phyloP scores from a whole-genome alignment of 2,797 vertebrate genomes.

The Mus caroli region DNA sequence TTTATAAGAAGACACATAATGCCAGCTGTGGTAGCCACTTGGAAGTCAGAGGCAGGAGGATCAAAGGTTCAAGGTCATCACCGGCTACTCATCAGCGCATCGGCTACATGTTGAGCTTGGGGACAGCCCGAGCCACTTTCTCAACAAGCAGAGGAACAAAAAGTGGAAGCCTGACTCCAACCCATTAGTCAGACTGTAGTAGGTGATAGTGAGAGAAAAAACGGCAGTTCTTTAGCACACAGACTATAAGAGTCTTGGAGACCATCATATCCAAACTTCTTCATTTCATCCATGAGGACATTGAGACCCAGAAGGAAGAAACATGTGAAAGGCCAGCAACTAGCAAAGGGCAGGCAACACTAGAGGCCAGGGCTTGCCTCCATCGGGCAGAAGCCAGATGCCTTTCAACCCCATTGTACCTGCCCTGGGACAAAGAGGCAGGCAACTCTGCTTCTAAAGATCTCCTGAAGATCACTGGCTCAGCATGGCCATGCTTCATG shows the following conservation, averaged over 20 bases:
- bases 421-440: background rate
- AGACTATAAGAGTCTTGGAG: background rate
- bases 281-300: background rate
- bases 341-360: background rate
- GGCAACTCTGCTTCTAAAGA: background rate
- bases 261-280: background rate
- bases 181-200: background rate
- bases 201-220: background rate
- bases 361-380: background rate
- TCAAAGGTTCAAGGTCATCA: background rate
- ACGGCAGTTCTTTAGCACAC: fast-evolving
- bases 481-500: background rate
- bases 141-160: background rate
- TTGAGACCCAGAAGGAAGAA: background rate
- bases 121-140: background rate
- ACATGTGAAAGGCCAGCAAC: background rate
- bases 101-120: background rate
- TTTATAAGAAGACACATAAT: background rate
- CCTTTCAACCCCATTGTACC: background rate
- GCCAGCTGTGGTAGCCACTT: background rate
- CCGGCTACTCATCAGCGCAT: background rate
- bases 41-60: background rate
- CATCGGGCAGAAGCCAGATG: too few species aligned
- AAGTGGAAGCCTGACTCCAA: background rate
- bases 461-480: conserved; percentile 5